Conservation (phyloP, 2,113 vertebrate species). For the Asarcornis scutulata region DNA sequence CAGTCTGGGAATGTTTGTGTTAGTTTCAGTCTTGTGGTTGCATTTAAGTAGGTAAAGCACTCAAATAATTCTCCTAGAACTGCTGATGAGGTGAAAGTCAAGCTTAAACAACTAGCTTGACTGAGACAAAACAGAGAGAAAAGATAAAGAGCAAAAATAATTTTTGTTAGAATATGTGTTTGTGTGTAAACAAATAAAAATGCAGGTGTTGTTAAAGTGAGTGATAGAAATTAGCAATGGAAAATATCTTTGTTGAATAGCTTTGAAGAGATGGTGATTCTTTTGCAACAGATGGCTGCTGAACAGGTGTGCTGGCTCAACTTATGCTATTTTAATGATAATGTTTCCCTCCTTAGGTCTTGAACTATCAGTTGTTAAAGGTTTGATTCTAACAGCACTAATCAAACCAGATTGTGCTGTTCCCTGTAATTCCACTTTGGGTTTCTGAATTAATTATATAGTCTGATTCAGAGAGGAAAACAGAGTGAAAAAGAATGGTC, state of each 20-base stretch:
- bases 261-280: not conserved
- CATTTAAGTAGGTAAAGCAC: not conserved
- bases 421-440: not conserved
- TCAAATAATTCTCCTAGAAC: not conserved
- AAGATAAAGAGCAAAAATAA: not conserved
- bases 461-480: not conserved
- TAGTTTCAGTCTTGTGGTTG: not conserved
- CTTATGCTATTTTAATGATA: not conserved
- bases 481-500: not conserved
- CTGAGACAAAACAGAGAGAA: not conserved
- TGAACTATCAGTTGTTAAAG: not conserved
- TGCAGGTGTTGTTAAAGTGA: not conserved
- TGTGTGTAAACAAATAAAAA: not conserved
- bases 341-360: not conserved
- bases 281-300: conserved; percentile 13
- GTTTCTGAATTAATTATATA: not conserved
- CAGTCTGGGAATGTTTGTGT: not conserved
- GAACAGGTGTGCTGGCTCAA: not conserved
- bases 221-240: not conserved
- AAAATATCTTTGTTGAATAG: not conserved
- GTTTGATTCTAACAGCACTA: not conserved
- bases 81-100: not conserved
- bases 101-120: not conserved
- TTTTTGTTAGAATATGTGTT: not conserved
- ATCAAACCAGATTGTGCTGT: conserved; percentile 11